A percentile compares a stretch with the other conserved stretches of the same genome.
These are phyloP conservation scores for Operophtera brumata DNA, from an alignment of 2,888 invertebrate species.

Conservation along the genomic window DNA sequence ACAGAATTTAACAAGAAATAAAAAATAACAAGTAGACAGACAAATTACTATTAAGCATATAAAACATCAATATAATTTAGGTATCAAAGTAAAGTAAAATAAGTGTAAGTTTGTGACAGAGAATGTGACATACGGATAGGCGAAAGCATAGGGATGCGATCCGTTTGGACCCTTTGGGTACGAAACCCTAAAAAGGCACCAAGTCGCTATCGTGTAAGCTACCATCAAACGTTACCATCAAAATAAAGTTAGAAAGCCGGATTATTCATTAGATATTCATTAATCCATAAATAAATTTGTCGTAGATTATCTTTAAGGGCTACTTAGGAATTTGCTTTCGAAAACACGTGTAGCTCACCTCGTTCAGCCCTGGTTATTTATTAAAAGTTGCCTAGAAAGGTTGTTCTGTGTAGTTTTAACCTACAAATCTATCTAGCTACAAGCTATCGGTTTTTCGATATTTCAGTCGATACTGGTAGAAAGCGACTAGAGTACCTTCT, in stretches of 20 bases:
- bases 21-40: no score
- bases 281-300: slow-evolving; percentile 25
- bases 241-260: slow-evolving; percentile 26
- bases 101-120: no score
- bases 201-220: not conserved
- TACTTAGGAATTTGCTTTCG: slow-evolving; percentile 29
- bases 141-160: no score
- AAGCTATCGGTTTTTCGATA: no score
- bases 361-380: slow-evolving; percentile 16
- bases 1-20: no score
- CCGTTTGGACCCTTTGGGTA: no score
- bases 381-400: slow-evolving; percentile 23
- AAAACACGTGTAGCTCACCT: slow-evolving; percentile 18
- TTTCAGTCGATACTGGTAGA: not conserved
- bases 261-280: slow-evolving; percentile 29
- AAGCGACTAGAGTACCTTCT: not conserved
- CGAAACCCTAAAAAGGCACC: not conserved
- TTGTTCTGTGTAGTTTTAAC: not conserved
- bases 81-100: no score
- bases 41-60: no score
- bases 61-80: no score
- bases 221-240: not conserved
- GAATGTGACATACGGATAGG: no score
- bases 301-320: slow-evolving; percentile 26
- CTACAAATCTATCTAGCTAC: no score